These are phyloP conservation scores for Trematocara zebra DNA, from an alignment of 2,113 vertebrate genomes.

Conservation along the genomic window DNA sequence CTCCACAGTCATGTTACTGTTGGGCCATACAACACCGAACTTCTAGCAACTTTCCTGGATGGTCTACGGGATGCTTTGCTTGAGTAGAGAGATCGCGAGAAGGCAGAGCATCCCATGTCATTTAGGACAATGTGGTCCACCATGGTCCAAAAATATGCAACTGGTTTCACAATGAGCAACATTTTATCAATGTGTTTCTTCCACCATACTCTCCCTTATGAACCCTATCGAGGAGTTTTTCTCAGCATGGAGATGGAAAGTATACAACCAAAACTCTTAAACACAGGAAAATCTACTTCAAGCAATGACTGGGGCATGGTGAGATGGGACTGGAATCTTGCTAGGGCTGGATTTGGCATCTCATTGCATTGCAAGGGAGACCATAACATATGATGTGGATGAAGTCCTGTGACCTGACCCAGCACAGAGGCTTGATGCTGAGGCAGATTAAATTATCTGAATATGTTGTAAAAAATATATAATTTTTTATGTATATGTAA, in stretches of 20 bases:
- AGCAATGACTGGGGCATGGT: accelerated
- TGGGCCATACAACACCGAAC: accelerated
- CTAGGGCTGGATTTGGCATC: neutral
- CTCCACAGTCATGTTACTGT: no score
- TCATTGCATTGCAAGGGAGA: neutral
- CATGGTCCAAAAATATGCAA: accelerated
- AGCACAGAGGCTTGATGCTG: neutral
- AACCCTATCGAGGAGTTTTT: accelerated
- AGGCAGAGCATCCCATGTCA: accelerated
- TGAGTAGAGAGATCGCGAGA: accelerated
- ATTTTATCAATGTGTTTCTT: neutral
- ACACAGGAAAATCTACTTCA: accelerated
- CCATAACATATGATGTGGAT: neutral
- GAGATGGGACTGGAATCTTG: neutral
- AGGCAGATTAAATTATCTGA: neutral
- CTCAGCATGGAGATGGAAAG: neutral
- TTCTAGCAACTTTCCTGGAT: accelerated
- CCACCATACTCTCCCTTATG: neutral
- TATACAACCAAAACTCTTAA: accelerated
- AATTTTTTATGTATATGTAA: no score
- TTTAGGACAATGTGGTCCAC: accelerated
- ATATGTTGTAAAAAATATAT: neutral
- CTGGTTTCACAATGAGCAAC: neutral
- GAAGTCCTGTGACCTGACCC: neutral
- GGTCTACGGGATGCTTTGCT: no score